Percentiles rank a stretch among this genome's conserved stretches.
Conservation (phyloP, 2,888 invertebrate genomes). For the Phalera bucephala region DNA sequence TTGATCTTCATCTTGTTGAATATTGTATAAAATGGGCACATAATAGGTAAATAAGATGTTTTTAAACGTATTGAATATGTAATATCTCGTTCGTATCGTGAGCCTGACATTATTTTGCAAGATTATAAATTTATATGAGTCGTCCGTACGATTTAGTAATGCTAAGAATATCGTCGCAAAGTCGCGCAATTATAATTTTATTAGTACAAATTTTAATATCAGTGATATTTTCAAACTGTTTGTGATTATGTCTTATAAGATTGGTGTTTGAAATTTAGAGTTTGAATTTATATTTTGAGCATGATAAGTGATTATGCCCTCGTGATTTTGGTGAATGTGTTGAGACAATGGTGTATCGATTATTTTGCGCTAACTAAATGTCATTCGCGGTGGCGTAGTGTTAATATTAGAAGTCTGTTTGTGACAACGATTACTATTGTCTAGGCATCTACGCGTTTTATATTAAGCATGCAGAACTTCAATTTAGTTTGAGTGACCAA, state of each 20-base stretch:
- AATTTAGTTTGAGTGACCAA: slow-evolving; percentile 74
- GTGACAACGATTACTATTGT: slow-evolving; percentile 77
- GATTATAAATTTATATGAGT: slow-evolving; percentile 63
- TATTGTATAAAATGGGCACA: slow-evolving; percentile 81
- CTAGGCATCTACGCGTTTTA: slow-evolving; percentile 81
- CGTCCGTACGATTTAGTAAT: slow-evolving; percentile 58
- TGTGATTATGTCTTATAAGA: slow-evolving; percentile 31
- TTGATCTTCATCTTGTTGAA: slow-evolving; percentile 72
- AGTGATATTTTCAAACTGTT: slow-evolving; percentile 61
- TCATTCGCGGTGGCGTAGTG: slow-evolving; percentile 80
- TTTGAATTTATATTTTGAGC: slow-evolving; percentile 24
- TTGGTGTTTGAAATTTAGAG: slow-evolving; percentile 25
- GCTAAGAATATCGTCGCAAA: slow-evolving; percentile 79
- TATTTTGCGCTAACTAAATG: slow-evolving; percentile 82
- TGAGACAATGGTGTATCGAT: slow-evolving; percentile 83
- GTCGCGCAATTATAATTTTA: slow-evolving; percentile 71
- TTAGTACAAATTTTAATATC: slow-evolving; percentile 59
- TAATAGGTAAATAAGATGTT: slow-evolving; percentile 76
- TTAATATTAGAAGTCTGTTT: slow-evolving; percentile 82
- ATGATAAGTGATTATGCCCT: slow-evolving; percentile 48
- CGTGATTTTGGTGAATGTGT: slow-evolving; percentile 73
- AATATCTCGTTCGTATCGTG: slow-evolving; percentile 16
- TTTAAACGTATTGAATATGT: slow-evolving; percentile 23
- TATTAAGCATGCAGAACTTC: slow-evolving; percentile 74
- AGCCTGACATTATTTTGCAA: slow-evolving; percentile 31